Base-by-base conservation (phyloP, 2,888 invertebrate species). In the Ennomos fuscantarius region DNA sequence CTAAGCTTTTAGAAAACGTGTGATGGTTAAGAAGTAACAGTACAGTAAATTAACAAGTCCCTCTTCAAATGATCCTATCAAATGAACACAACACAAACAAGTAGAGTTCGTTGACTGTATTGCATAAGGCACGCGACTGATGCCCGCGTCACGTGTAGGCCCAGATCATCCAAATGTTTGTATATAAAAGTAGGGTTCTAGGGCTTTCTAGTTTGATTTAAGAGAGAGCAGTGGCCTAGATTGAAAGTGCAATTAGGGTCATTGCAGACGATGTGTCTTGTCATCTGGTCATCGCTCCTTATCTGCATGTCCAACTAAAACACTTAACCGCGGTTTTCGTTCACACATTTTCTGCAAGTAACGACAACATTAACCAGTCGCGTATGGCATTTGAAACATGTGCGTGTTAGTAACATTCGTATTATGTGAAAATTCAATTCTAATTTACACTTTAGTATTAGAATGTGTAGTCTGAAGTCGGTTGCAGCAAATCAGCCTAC, bases 161-260 rank as follows among this genome's bases (percentile, higher is more conserved):
- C n/a, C 84, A 76, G 82, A 82, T 84, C 79, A 78, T 81, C 82
- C 75, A 59, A 69, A 66, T 72, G 78, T 75, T 74, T 65, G 68
- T 68, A 62, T 70, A 67, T 73, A 78, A 80, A 91, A 87, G 89
- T 90, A 74, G 89, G 86, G 85, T 81, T 92, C 83, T 88, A 89
- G 91, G 91, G 88, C 90, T 84, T 72, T 76, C 75, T 71, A 88
- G 89, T 82, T 92, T 91, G 89, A 87, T 88, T 91, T 90, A 83
- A 91, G 90, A 90, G 90, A 91, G 90, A 91, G 89, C 84, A 89
- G 82, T 72, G 86, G 71, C 90, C 86, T 79, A 86, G 86, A 86
- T 88, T 75, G 79, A 76, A 66, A 61, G 66, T 67, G 79, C 81
- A 86, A 91, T 92, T 91, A 91, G 82, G 91, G 90, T 84, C 90